Evolutionary conservation across 2,888 invertebrate genomes (phyloP), one percentile per base, ranked within the genome.

Genomic region (Mermis nigrescens): DNA sequence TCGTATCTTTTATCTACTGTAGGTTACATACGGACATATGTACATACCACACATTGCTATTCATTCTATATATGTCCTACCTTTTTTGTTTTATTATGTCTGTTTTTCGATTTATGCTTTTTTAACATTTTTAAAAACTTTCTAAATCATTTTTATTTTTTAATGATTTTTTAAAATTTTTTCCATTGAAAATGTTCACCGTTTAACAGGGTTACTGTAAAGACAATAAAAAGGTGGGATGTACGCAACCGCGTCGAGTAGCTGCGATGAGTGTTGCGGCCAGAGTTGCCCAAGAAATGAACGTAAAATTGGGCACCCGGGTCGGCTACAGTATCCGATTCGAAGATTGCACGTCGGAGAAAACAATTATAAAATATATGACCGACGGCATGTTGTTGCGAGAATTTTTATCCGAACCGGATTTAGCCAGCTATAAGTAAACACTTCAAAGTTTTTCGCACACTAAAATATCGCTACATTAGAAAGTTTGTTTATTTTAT

Each of bases 261-360:
- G 98, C 98, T 27, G 94, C 98, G 1, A 99, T 98, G 98, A 91
- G 91, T n/a, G 98, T 99, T 27, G 89, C 98, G 26, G 85, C 94
- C 2, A 81, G 98, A 73, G 98, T 99, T 1, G 88, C 95, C 1
- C 87, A 95, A 73, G 98, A 99, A 80, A 89, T 95, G 87, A 82
- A 82, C 65, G 86, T 88, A 0, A 98, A 95, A 76, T 78, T 98
- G 29, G 98, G 95, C 32, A 74, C 75, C 67, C 74, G 76, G 68
- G 74, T 82, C 56, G 82, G 82, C 19, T 82, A 82, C 72, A 80
- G 79, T 66, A 98, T 99, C 69, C 81, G 98, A 67, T 99, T 99
- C 78, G 98, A 98, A 77, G 98, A 99, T 73, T 98, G 95, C 72
- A 95, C 95, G 0, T 92, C 92, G 1, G 94, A 95, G 73, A 80